Conservation (phyloP, 2,888 invertebrate species). For the Auanema sp. region DNA sequence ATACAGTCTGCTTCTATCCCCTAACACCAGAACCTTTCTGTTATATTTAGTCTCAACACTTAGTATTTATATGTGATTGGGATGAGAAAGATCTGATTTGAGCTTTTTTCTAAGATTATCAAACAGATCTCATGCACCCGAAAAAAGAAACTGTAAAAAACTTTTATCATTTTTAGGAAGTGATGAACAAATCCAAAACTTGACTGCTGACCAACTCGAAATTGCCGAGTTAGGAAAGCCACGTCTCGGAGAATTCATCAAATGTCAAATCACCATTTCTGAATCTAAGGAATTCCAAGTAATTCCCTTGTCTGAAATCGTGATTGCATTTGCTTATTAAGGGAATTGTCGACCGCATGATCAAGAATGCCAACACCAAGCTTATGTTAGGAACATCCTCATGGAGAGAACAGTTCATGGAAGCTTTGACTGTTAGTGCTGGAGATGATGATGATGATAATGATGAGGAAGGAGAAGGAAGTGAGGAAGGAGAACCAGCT, state of each 20-base stretch:
- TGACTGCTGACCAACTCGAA: constrained; percentile 65
- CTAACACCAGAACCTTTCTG: too few relatives aligned
- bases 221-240: constrained; percentile 79
- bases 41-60: too few relatives aligned
- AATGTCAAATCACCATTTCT: constrained; percentile 85
- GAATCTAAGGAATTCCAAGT: constrained; percentile 99
- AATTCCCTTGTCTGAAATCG: constrained; percentile 29
- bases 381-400: constrained; percentile 88
- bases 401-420: constrained; percentile 97
- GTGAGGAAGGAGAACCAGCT: constrained; percentile 63
- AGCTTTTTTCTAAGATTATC: too few relatives aligned
- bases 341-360: constrained; percentile 86
- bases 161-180: too few relatives aligned
- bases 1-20: too few relatives aligned
- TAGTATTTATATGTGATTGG: too few relatives aligned
- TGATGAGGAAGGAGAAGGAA: constrained; percentile 42
- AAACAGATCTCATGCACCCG: too few relatives aligned
- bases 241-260: constrained; percentile 81
- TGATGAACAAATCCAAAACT: constrained; percentile 27
- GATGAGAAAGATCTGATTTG: too few relatives aligned
- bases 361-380: constrained; percentile 93
- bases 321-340: constrained; percentile 19
- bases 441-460: constrained; percentile 69
- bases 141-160: too few relatives aligned
- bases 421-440: constrained; percentile 89